Percentiles rank a stretch among this genome's conserved stretches.
phyloP scores from a whole-genome alignment of 2,797 vertebrate species.

The Mycteria americana region DNA sequence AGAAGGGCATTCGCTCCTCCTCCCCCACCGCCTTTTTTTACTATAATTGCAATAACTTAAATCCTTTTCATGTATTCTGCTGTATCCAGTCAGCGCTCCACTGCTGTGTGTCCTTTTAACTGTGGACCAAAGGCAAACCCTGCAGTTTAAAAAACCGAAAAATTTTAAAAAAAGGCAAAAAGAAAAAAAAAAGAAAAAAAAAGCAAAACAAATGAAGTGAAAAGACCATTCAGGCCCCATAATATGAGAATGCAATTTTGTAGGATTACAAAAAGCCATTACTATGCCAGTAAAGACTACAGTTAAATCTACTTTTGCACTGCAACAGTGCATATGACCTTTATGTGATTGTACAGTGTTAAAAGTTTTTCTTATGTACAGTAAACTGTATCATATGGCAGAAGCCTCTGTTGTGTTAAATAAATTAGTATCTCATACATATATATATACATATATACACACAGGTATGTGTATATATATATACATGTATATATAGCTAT shows the following conservation, averaged over 20 bases:
- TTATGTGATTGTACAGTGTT: constrained; percentile 92
- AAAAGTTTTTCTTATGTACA: constrained; percentile 87
- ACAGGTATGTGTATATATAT: constrained; percentile 73
- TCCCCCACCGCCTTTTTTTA: constrained; percentile 59
- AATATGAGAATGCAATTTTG: constrained; percentile 78
- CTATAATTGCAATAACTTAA: constrained; percentile 83
- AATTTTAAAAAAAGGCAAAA: background rate
- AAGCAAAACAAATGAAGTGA: constrained; percentile 1
- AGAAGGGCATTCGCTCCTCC: constrained; percentile 63
- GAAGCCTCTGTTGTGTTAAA: constrained; percentile 84
- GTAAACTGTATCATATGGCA: constrained; percentile 86
- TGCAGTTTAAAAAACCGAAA: constrained; percentile 64
- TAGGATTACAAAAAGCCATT: constrained; percentile 84
- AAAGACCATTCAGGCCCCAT: constrained; percentile 69
- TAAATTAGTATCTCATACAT: constrained; percentile 77
- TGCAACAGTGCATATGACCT: constrained; percentile 95
- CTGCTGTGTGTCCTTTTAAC: constrained; percentile 77
- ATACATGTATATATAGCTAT: constrained; percentile 75
- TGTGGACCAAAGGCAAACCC: constrained; percentile 79
- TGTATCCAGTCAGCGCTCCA: constrained; percentile 70
- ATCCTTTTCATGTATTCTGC: constrained; percentile 74
- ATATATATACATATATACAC: constrained; percentile 74
- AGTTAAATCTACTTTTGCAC: constrained; percentile 87
- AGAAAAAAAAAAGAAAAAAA: background rate
- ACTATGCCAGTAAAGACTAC: constrained; percentile 86